phyloP scores from a whole-genome alignment of 2,113 vertebrate genomes.

The Gallinago undulata region DNA sequence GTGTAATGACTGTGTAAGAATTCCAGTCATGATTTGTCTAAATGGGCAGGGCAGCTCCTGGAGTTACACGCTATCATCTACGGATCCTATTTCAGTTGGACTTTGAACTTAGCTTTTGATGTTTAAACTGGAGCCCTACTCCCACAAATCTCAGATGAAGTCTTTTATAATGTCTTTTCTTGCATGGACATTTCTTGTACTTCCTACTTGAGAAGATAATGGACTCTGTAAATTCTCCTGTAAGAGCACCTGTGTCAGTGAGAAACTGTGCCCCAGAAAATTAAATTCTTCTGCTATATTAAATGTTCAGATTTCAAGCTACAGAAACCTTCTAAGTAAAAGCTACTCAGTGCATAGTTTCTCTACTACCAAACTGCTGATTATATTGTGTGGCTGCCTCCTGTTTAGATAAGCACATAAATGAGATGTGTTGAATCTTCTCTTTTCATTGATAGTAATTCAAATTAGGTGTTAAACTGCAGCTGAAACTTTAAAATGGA shows the following conservation, averaged over 20 bases:
- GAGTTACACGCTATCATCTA: neutral
- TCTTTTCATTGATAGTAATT: neutral
- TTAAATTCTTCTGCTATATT: conserved; percentile 26
- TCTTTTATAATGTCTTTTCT: neutral
- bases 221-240: neutral
- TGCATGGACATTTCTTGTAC: neutral
- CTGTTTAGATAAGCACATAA: conserved; percentile 31
- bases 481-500: neutral
- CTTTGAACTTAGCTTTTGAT: neutral
- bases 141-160: conserved; percentile 20
- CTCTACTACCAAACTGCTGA: conserved; percentile 2
- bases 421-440: conserved; percentile 27
- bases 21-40: neutral
- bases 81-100: neutral
- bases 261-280: neutral
- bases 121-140: neutral
- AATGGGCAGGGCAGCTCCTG: neutral
- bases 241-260: conserved; percentile 5
- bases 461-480: neutral
- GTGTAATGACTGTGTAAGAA: neutral
- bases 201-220: conserved; percentile 19
- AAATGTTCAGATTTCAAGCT: neutral
- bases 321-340: neutral
- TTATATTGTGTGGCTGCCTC: neutral
- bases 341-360: neutral